phyloP scores from a whole-genome alignment of 2,888 invertebrate genomes.

The Athalia cordata region DNA sequence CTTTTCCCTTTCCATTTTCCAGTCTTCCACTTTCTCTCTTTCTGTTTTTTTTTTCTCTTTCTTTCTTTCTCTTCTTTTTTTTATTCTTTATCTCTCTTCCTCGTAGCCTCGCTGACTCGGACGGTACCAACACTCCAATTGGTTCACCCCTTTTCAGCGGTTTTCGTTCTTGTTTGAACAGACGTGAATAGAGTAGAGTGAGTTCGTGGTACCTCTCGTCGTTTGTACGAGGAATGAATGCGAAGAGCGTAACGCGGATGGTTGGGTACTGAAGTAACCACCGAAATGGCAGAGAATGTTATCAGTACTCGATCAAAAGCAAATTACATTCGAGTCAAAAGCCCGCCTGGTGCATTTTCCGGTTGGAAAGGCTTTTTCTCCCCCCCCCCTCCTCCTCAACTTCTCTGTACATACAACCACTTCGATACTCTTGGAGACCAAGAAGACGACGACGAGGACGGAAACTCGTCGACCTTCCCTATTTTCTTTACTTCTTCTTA shows the following conservation, averaged over 20 bases:
- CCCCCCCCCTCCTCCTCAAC: conserved; percentile 40
- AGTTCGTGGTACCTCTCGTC: too few relatives aligned
- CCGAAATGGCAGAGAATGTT: conserved; percentile 54
- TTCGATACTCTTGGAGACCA: too few relatives aligned
- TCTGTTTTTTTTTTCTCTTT: background rate
- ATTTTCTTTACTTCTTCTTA: too few relatives aligned
- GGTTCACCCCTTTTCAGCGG: too few relatives aligned
- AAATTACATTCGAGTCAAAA: conserved; percentile 60
- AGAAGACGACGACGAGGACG: too few relatives aligned
- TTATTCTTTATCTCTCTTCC: background rate
- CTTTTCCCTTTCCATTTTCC: background rate
- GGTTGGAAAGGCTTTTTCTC: conserved; percentile 12
- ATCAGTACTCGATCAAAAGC: conserved; percentile 58
- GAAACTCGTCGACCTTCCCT: too few relatives aligned
- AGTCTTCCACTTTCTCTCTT: background rate
- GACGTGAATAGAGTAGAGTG: background rate
- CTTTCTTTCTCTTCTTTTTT: background rate
- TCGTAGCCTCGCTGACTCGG: background rate
- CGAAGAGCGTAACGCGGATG: background rate
- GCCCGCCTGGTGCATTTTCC: conserved; percentile 51
- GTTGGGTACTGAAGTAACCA: too few relatives aligned
- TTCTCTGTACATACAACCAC: too few relatives aligned
- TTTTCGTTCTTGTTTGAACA: conserved; percentile 8
- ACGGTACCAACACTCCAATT: too few relatives aligned
- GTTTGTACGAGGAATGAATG: background rate